phyloP scores from a whole-genome alignment of 2,888 invertebrate species.

The Druceiella hillmani region DNA sequence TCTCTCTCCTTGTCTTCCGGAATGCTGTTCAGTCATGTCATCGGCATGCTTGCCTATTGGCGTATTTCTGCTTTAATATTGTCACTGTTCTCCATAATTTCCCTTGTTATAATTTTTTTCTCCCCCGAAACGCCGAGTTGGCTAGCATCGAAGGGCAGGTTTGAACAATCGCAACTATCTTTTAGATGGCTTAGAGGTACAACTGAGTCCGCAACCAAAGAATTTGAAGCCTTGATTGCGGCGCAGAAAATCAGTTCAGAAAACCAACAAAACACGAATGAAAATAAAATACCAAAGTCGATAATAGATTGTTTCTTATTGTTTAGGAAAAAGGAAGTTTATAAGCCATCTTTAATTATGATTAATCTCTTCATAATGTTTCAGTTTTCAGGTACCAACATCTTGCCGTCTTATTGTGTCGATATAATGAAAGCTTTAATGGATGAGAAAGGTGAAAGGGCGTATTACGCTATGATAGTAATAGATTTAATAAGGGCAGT shows the following conservation, averaged over 20 bases:
- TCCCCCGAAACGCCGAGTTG: conserved; percentile 64
- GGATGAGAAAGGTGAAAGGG: no score
- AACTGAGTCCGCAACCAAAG: conserved; percentile 39
- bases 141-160: conserved; percentile 55
- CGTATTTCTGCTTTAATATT: conserved; percentile 50
- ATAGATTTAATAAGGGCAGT: no score
- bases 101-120: conserved; percentile 36
- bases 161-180: conserved; percentile 52
- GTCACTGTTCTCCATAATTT: conserved; percentile 27
- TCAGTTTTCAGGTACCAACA: no score
- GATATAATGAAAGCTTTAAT: no score
- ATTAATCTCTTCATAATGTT: no score
- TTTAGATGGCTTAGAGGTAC: conserved; percentile 57
- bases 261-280: no score
- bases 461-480: no score
- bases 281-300: no score
- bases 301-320: no score
- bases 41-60: conserved; percentile 60
- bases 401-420: no score
- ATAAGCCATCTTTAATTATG: no score
- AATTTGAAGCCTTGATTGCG: conserved; percentile 37
- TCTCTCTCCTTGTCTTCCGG: conserved; percentile 59
- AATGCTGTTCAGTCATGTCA: conserved; percentile 56
- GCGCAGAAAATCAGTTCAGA: conserved; percentile 33
- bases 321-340: no score